Base-by-base conservation (phyloP, 2,113 vertebrate species). In the Nicator chloris region DNA sequence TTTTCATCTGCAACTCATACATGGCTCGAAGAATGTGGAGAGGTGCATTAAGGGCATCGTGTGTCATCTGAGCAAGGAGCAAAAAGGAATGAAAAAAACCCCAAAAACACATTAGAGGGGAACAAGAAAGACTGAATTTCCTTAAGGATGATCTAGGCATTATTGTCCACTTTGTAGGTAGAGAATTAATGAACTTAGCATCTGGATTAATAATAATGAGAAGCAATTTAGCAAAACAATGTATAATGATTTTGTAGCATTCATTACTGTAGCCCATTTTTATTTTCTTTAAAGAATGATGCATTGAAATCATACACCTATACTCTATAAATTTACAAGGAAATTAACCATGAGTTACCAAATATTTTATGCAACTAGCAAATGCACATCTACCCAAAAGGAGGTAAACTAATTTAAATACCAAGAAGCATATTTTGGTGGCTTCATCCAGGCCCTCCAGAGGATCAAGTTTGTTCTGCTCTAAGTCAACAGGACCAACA, bases 361-460 rank as follows among this genome's bases (percentile, higher is more conserved):
- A 75, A 28, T 39, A 63, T 53, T 92, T 71, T 75, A 68, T 26
- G 27, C n/a, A 78, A 68, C 23, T 20, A 86, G 18, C 18, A 92
- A 94, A 91, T 61, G 11, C 33, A 53, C 15, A 60, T 51, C 59
- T 63, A 54, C 37, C 70, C 84, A 35, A 42, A 61, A 81, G 21
- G 11, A 83, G 20, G 4, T 18, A 73, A 92, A 81, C 11, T 15
- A 37, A 22, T 40, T 88, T 35, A 82, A 93, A 79, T 98, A 99
- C 99, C 99, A 99, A 98, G 97, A 99, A 99, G 91, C 99, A 99
- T 95, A 99, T 99, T 97, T 99, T 99, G 59, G 99, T 99, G 95
- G 99, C 99, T 96, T 99, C 99, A 47, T 99, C 99, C 65, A 99
- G 98, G 70, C 98, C 99, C 79, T 99, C 99, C 19, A 99, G 97